phyloP scores from a whole-genome alignment of 2,888 invertebrate genomes.

The Poecilus cupreus region DNA sequence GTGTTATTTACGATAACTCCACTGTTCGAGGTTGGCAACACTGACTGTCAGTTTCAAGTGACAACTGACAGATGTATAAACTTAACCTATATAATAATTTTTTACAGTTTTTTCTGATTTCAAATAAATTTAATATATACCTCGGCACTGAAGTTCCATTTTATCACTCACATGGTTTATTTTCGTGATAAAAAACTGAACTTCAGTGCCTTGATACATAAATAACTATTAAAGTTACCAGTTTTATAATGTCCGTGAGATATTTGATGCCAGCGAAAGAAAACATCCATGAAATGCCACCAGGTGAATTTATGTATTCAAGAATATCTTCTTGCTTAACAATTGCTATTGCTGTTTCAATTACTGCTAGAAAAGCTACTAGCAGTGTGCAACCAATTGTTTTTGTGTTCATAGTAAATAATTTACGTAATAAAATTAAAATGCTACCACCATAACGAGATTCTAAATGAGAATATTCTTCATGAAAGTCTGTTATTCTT shows the following conservation, averaged over 20 bases:
- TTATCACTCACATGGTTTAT: no score
- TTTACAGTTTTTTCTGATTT: no score
- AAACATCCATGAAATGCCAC: neutral
- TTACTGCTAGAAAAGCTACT: slow-evolving; percentile 5
- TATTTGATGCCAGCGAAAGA: neutral
- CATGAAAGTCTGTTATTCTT: slow-evolving; percentile 64
- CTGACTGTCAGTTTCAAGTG: no score
- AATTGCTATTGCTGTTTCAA: neutral
- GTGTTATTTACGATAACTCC: no score
- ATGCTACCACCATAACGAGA: slow-evolving; percentile 66
- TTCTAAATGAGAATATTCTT: slow-evolving; percentile 66
- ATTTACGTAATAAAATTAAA: slow-evolving; percentile 62
- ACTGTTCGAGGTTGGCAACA: no score
- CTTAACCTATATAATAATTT: no score
- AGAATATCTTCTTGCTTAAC: neutral
- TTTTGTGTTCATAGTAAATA: slow-evolving; percentile 61
- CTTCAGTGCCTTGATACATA: no score
- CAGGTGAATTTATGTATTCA: neutral
- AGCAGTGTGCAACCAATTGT: neutral
- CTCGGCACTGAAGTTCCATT: no score
- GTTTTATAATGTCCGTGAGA: neutral
- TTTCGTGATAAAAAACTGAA: no score
- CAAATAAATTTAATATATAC: no score
- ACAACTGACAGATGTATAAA: no score
- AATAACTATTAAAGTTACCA: slow-evolving; percentile 22